These are phyloP conservation scores for Rhinolophus sinicus DNA, from an alignment of 2,113 vertebrate species.

Conservation along the genomic window DNA sequence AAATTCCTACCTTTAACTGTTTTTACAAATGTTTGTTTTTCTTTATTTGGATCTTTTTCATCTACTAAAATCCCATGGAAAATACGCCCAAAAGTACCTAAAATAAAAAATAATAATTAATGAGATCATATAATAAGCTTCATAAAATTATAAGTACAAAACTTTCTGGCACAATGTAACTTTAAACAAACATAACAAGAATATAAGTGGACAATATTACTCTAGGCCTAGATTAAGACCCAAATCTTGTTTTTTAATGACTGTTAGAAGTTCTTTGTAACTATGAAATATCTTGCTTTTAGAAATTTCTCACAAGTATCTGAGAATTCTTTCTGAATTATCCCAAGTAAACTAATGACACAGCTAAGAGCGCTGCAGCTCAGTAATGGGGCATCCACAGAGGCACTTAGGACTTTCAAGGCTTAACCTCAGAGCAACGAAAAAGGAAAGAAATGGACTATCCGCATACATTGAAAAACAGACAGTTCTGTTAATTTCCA, in stretches of 20 bases:
- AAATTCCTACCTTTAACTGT: constrained; percentile 95
- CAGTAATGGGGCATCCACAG: no score
- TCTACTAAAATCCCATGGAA: constrained; percentile 97
- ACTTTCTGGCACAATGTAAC: background rate
- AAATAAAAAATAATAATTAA: constrained; percentile 74
- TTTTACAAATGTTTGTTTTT: constrained; percentile 97
- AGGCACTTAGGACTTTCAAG: background rate
- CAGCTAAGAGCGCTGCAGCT: background rate
- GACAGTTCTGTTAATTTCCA: background rate
- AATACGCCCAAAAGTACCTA: constrained; percentile 98
- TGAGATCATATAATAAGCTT: background rate
- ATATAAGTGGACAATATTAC: background rate
- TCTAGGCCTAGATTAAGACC: background rate
- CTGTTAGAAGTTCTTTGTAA: background rate
- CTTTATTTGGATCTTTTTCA: constrained; percentile 97
- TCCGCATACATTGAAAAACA: background rate
- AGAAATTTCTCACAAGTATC: constrained; percentile 13
- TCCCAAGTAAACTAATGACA: constrained; percentile 28
- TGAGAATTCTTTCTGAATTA: constrained; percentile 26
- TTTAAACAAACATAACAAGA: constrained; percentile 28
- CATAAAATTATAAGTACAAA: background rate
- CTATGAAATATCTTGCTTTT: constrained; percentile 9
- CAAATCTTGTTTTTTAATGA: background rate
- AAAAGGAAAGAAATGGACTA: background rate
- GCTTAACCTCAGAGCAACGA: background rate